phyloP scores from a whole-genome alignment of 2,888 invertebrate species.

The Parnassius orleans region DNA sequence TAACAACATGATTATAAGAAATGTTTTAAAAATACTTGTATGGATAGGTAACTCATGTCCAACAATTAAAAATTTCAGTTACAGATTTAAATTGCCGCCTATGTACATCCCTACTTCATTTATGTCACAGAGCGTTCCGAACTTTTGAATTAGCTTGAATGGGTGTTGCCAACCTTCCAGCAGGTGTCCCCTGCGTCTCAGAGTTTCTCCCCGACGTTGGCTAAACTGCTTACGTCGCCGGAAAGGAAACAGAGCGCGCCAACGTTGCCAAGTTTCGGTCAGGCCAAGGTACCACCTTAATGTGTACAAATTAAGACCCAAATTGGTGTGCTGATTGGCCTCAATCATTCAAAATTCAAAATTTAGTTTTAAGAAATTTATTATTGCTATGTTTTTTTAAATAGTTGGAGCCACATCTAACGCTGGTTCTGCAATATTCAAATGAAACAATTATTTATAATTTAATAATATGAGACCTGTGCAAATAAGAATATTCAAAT shows the following conservation, averaged over 20 bases:
- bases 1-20: too few species aligned
- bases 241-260: conserved; percentile 73
- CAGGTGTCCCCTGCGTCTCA: conserved; percentile 79
- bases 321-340: conserved; percentile 78
- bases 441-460: background rate
- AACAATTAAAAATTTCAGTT: background rate
- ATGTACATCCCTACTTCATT: conserved; percentile 44
- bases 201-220: conserved; percentile 90
- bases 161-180: conserved; percentile 79
- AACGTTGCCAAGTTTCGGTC: conserved; percentile 75
- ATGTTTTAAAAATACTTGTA: too few species aligned
- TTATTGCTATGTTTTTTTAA: conserved; percentile 36
- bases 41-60: too few species aligned
- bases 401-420: conserved; percentile 37
- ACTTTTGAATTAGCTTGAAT: conserved; percentile 61
- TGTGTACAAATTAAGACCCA: conserved; percentile 55
- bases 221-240: conserved; percentile 87
- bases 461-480: too few species aligned
- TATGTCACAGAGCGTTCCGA: conserved; percentile 37
- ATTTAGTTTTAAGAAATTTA: conserved; percentile 65
- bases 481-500: too few species aligned
- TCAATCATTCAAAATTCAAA: conserved; percentile 74
- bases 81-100: conserved; percentile 35
- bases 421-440: conserved; percentile 30
- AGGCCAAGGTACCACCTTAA: conserved; percentile 76